Base-by-base conservation (phyloP, 2,113 vertebrate genomes). In the Puntigrus tetrazona region DNA sequence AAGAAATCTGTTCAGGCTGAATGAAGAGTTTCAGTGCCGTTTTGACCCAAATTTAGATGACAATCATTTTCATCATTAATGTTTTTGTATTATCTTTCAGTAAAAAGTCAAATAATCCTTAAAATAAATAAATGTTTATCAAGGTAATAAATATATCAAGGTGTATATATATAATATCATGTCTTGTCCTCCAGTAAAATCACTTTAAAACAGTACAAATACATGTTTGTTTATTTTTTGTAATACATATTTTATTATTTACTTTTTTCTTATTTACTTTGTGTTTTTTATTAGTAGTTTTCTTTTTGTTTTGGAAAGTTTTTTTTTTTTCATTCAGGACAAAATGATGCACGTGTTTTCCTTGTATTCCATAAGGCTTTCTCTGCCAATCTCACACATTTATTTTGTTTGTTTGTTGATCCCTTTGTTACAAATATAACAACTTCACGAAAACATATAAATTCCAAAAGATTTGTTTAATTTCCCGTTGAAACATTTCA, bases 371-470 rank as follows among this genome's bases (percentile, higher is more conserved):
- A 76, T 4, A 22, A 13, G n/a, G 14, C 13, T 75, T 50, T 8
- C 13, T 8, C 65, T 50, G 14, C 77, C n/a, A 43, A 27, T 22
- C 22, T 45, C 31, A 80, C 59, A 80, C 41, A 67, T 80, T 79
- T 63, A 31, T 18, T 27, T 47, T 10, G 18, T 67, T 47, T 67
- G 16, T 27, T 31, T 47, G 16, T 80, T 31, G 41, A 20, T 27
- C 25, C 20, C 36, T 43, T 20, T 16, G 13, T 25, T 45, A 75
- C 41, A 80, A 47, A 67, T 45, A 47, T 36, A 65, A 31, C 4
- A 65, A 78, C 31, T 7, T 57, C 50, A 57, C 55, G 4, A 69
- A 81, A 81, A 82, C 45, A 70, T n/a, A 31, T 10, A 36, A n/a
- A 38, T 36, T 70, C 65, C 22, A 11, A 27, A 18, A 31, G 25